A percentile compares a stretch with the other conserved stretches of the same genome.
Conservation (phyloP, 2,113 vertebrate species). For the Gnathonemus longibarbis region DNA sequence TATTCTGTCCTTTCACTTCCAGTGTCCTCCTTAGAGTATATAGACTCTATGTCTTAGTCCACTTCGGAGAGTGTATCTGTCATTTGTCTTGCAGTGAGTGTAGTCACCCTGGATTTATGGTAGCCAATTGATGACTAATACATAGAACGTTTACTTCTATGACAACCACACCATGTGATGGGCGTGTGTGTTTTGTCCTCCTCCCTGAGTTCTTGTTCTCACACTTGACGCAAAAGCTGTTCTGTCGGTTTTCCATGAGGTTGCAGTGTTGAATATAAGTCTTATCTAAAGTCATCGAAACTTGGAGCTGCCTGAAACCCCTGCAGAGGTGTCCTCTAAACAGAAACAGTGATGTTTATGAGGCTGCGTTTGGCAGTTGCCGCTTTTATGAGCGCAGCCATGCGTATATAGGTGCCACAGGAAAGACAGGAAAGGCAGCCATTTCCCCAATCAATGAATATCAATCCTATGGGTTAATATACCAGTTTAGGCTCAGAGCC, state of each 20-base stretch:
- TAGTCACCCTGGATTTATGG: neutral
- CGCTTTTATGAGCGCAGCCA: neutral
- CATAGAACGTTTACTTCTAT: neutral
- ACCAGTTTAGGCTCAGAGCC: neutral
- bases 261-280: neutral
- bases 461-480: neutral
- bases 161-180: slow-evolving; percentile 1
- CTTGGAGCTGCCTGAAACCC: neutral
- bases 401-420: neutral
- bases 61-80: neutral
- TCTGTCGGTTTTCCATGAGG: neutral
- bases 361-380: neutral
- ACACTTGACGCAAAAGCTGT: neutral
- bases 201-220: neutral
- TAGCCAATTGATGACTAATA: neutral
- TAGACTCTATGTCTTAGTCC: neutral
- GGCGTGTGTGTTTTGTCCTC: neutral
- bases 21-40: neutral
- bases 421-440: neutral
- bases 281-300: neutral
- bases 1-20: neutral
- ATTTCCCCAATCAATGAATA: neutral
- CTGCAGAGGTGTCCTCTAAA: neutral
- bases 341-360: neutral
- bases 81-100: neutral